Base-by-base conservation (phyloP, 1,140 invertebrate genomes). In the Hetaerina americana region DNA sequence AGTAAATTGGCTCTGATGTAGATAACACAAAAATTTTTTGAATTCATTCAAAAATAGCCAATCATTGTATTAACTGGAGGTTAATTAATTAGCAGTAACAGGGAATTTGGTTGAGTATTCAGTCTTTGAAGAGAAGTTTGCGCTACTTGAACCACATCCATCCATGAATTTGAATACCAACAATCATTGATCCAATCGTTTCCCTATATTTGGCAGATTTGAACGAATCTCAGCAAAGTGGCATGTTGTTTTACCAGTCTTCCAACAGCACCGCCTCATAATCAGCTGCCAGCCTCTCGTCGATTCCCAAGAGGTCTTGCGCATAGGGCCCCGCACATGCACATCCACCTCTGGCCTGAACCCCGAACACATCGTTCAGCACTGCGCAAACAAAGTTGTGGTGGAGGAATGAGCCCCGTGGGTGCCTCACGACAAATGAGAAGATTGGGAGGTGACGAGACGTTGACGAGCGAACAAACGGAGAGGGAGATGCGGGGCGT, bases 341-440 rank as follows among this genome's bases (percentile, higher is more conserved):
- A 82, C 91, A 93, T 0, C 93, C 93, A 8, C 92, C 91, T 75
- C 94, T 84, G 0, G 91, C 90, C 81, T 96, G 94, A 57, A 97
- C 93, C 0, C 95, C 95, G 78, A 95, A 96, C 10, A 97, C 86
- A 78, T 97, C 95, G 77, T 96, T 97, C 3, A 97, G 84, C 0
- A 96, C 83, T 1, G 92, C 89, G 76, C 90, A 90, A 0, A 96
- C 88, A 80, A 93, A 96, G 80, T 96, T 96, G 77, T 96, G 92
- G 80, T 97, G 95, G 0, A 96, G 85, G 78, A 92, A 95, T 1
- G 88, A 88, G 5, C 91, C 91, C 5, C 87, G 81, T 0, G 90
- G 87, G 81, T 96, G 91, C 71, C 89, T 86, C 31, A 97, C 88
- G 80, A 96, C 85, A 75, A 97, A 90, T 12, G 93, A 95, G 78